Conservation (phyloP, 2,888 invertebrate genomes). For the Cyaniris semiargus region DNA sequence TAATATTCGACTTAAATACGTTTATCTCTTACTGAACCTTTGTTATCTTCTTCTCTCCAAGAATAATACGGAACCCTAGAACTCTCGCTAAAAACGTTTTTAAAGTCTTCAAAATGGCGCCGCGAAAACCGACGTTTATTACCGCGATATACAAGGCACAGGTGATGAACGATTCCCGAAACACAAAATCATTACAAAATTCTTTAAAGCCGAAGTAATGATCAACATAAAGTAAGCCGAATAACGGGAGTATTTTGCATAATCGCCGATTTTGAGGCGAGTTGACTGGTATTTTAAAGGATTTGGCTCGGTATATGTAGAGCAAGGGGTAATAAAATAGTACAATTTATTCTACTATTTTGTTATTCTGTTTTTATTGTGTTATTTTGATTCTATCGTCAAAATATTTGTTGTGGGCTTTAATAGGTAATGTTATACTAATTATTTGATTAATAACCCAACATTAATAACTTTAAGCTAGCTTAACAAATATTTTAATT, state of each 20-base stretch:
- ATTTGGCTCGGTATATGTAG: not conserved
- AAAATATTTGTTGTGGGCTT: not conserved
- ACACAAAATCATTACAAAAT: slow-evolving; percentile 22
- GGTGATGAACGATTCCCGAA: slow-evolving; percentile 20
- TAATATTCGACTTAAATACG: too few species aligned
- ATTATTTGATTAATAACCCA: not conserved
- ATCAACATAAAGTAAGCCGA: slow-evolving; percentile 2
- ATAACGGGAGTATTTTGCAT: slow-evolving; percentile 23
- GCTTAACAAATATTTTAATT: not conserved
- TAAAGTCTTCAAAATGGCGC: not conserved
- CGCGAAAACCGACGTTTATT: slow-evolving; percentile 7
- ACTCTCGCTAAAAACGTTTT: not conserved
- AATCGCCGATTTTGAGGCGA: slow-evolving; percentile 15
- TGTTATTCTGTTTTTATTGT: not conserved
- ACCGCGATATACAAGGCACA: not conserved
- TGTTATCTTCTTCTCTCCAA: not conserved
- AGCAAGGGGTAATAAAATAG: not conserved
- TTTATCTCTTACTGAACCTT: too few species aligned
- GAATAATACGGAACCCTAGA: not conserved
- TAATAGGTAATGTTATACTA: not conserved
- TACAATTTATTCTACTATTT: not conserved
- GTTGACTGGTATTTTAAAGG: slow-evolving; percentile 8
- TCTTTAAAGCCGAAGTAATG: slow-evolving; percentile 19
- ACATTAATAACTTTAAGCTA: not conserved
- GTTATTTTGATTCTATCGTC: not conserved